Evolutionary conservation across 2,797 vertebrate genomes (phyloP).

Genomic region (Pelochelys cantorii): DNA sequence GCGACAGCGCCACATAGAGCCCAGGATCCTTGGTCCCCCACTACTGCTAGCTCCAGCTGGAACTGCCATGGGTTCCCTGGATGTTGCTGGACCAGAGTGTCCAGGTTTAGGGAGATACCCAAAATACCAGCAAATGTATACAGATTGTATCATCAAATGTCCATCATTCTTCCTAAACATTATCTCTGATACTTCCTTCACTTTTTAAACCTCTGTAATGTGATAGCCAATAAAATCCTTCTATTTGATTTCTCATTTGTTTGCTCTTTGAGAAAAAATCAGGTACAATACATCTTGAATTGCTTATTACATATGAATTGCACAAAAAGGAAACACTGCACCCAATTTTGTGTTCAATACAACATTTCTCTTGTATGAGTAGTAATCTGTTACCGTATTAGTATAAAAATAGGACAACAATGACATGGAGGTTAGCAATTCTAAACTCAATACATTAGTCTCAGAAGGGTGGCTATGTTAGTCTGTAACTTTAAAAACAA

Average conservation of each 20-base stretch:
- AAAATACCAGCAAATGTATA: too few relatives aligned
- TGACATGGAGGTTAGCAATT: neutral
- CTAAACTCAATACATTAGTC: neutral
- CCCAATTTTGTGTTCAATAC: neutral
- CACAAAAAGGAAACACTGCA: neutral
- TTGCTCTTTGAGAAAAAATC: neutral
- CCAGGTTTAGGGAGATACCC: too few relatives aligned
- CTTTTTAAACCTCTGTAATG: neutral
- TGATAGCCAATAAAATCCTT: neutral
- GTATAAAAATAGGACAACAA: neutral
- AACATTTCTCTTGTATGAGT: neutral
- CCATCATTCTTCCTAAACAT: neutral
- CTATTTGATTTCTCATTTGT: neutral
- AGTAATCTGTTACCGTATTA: constrained; percentile 11
- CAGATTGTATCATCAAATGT: neutral
- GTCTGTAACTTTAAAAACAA: too few relatives aligned
- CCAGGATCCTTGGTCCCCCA: too few relatives aligned
- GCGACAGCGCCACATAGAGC: too few relatives aligned
- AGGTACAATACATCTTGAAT: neutral
- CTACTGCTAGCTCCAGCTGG: too few relatives aligned
- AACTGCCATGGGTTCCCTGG: too few relatives aligned
- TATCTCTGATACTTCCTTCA: neutral
- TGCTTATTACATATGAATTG: neutral
- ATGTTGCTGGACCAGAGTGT: too few relatives aligned
- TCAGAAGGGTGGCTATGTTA: too few relatives aligned